Evolutionary conservation across 2,113 vertebrate species (phyloP).

Genomic region (Gasterosteus aculeatus): DNA sequence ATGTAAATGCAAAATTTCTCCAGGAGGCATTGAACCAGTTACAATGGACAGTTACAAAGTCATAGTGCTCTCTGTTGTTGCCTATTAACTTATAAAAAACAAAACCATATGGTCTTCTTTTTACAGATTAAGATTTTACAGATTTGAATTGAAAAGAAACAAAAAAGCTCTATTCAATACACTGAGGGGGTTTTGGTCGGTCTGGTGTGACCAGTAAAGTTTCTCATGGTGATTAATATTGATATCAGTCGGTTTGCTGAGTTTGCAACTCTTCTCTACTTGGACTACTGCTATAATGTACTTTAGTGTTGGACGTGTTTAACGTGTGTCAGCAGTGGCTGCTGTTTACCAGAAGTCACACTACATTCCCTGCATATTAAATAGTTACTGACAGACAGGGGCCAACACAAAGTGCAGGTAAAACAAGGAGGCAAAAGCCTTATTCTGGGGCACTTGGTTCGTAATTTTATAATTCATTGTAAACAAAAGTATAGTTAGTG

Average conservation of each 20-base stretch:
- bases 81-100: neutral
- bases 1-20: neutral
- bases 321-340: neutral
- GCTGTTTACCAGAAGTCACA: neutral
- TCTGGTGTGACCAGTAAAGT: neutral
- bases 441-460: neutral
- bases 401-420: too few species aligned
- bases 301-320: neutral
- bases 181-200: neutral
- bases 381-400: neutral
- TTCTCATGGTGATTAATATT: neutral
- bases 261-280: neutral
- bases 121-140: too few species aligned
- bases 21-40: too few species aligned
- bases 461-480: neutral
- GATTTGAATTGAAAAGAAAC: neutral
- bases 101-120: neutral
- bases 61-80: too few species aligned
- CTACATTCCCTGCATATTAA: neutral
- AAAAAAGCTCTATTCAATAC: neutral
- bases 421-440: too few species aligned
- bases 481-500: neutral
- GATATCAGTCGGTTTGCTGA: neutral
- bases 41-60: too few species aligned
- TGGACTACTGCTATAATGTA: neutral